Evolutionary conservation across 2,888 invertebrate species (phyloP).

Genomic region (Drosophila affinis): DNA sequence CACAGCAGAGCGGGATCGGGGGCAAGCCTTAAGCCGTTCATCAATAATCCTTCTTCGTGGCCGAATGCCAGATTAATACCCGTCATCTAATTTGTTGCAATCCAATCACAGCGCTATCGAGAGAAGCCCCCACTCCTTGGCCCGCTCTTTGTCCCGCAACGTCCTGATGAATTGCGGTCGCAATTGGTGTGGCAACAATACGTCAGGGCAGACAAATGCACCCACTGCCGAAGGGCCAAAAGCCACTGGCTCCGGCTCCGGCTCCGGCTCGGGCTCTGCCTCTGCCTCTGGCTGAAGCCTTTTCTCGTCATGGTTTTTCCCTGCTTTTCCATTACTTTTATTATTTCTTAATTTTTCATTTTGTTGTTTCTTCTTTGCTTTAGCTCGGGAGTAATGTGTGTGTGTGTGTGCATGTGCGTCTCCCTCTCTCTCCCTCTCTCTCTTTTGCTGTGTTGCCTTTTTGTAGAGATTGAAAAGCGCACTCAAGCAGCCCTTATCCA

Average conservation of each 20-base stretch:
- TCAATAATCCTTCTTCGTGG: not conserved
- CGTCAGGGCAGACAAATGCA: constrained; percentile 27
- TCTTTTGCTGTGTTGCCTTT: constrained; percentile 22
- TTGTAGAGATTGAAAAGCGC: constrained; percentile 71
- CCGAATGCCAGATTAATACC: constrained; percentile 60
- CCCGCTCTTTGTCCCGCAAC: constrained; percentile 23
- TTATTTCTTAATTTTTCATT: constrained; percentile 60
- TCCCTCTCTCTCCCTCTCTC: not conserved
- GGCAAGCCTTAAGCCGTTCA: not conserved
- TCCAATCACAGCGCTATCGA: constrained; percentile 27
- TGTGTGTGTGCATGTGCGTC: not conserved
- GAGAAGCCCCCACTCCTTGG: no score
- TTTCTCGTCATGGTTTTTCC: not conserved
- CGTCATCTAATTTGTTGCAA: constrained; percentile 51
- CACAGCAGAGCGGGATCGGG: not conserved
- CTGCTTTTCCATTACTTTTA: constrained; percentile 62
- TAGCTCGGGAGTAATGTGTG: constrained; percentile 21
- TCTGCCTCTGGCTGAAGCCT: not conserved
- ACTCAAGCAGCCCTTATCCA: constrained; percentile 60
- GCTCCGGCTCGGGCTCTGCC: no score
- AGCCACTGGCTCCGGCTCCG: not conserved
- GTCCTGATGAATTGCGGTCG: constrained; percentile 61
- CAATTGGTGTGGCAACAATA: constrained; percentile 8
- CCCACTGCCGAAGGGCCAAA: constrained; percentile 4
- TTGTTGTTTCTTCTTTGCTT: constrained; percentile 16